Conservation (phyloP, 2,888 invertebrate genomes). For the Nymphalis urticae region DNA sequence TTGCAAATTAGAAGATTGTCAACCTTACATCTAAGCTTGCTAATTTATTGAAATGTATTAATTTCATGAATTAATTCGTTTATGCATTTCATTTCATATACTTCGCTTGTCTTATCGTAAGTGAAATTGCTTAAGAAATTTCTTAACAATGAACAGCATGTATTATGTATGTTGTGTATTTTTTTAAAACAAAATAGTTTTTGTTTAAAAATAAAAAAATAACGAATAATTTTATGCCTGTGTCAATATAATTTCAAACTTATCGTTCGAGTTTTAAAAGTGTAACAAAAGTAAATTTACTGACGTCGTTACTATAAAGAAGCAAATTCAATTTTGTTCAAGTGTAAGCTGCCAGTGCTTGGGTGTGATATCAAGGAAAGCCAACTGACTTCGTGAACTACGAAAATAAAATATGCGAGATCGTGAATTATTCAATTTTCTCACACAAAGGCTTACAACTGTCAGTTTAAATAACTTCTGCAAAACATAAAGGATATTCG, state of each 20-base stretch:
- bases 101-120: no score
- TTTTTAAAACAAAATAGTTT: no score
- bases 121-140: no score
- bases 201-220: no score
- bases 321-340: constrained; percentile 32
- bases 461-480: constrained; percentile 19
- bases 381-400: constrained; percentile 26
- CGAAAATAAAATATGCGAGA: constrained; percentile 32
- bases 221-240: no score
- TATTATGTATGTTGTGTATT: no score
- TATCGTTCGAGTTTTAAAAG: background rate
- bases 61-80: no score
- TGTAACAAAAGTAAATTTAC: background rate
- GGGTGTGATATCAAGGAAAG: constrained; percentile 31
- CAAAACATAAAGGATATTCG: background rate
- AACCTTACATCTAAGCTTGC: no score
- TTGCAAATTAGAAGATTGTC: no score
- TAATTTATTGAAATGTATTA: no score
- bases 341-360: constrained; percentile 26
- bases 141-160: no score
- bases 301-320: constrained; percentile 16
- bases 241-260: background rate
- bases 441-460: constrained; percentile 22
- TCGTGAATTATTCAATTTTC: constrained; percentile 26
- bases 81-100: no score